A percentile compares a stretch with the other conserved stretches of the same genome.
These are phyloP conservation scores for Clarias macrocephalus DNA, from an alignment of 2,113 vertebrate genomes.

Conservation along the genomic window DNA sequence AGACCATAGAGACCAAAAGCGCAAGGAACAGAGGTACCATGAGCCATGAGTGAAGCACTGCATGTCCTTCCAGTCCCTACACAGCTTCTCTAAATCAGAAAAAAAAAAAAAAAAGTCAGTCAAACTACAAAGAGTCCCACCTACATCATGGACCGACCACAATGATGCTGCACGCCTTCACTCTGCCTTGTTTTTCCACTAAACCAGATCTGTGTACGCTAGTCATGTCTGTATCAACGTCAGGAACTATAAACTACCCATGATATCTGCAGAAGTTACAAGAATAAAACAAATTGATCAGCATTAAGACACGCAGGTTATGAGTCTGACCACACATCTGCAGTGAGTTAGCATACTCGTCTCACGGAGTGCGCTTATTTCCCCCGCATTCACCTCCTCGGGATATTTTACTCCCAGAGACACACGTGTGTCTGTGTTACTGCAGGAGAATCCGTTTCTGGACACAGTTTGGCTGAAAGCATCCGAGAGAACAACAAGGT, in stretches of 20 bases:
- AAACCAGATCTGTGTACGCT: constrained; percentile 20
- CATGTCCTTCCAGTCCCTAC: not conserved
- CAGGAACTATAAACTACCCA: not conserved
- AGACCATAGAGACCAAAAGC: constrained; percentile 1
- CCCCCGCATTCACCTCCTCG: not conserved
- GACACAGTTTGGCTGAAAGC: not conserved
- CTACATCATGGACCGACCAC: constrained; percentile 32
- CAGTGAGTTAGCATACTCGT: constrained; percentile 29
- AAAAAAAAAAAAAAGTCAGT: not conserved
- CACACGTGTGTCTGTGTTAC: not conserved
- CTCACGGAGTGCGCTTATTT: constrained; percentile 21
- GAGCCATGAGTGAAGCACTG: constrained; percentile 8
- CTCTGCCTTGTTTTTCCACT: constrained; percentile 33
- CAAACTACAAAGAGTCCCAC: constrained; percentile 45
- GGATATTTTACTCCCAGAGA: not conserved
- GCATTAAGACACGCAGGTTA: not conserved
- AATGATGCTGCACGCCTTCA: constrained; percentile 45
- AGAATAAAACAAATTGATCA: constrained; percentile 9
- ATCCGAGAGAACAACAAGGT: not conserved
- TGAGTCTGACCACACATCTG: constrained; percentile 53
- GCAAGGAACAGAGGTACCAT: not conserved
- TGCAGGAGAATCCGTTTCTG: not conserved
- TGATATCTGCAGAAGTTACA: not conserved
- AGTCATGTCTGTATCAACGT: not conserved
- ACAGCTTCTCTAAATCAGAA: not conserved